phyloP scores from a whole-genome alignment of 2,797 vertebrate species.

The Malurus splendens region DNA sequence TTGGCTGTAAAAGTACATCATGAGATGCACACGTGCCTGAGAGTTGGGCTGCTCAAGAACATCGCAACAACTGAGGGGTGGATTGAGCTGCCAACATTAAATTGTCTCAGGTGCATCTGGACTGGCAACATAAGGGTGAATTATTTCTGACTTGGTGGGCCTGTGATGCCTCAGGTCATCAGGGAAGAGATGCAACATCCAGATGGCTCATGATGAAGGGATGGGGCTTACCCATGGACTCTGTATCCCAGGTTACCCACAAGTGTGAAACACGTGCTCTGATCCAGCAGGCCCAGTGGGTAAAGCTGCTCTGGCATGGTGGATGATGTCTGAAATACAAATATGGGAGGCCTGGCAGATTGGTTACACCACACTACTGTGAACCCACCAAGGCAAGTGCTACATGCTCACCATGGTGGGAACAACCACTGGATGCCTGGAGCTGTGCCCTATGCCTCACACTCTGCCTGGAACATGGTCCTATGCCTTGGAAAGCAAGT shows the following conservation, averaged over 20 bases:
- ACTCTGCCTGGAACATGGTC: neutral
- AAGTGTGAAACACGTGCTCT: neutral
- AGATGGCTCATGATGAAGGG: neutral
- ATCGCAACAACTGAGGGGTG: fast-evolving
- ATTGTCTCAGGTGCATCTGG: neutral
- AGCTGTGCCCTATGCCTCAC: neutral
- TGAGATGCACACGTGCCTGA: neutral
- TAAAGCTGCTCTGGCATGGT: neutral
- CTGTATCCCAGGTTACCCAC: neutral
- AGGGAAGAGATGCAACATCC: neutral
- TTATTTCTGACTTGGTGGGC: neutral
- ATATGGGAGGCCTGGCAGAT: neutral
- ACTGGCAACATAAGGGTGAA: neutral
- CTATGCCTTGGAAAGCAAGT: neutral
- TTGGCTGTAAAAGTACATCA: neutral
- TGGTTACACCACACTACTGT: neutral
- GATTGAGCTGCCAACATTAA: neutral
- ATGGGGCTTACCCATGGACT: neutral
- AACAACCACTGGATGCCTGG: neutral
- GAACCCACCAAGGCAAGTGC: neutral
- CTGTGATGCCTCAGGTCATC: neutral
- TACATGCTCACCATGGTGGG: too few relatives aligned
- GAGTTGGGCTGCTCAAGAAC: neutral
- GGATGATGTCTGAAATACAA: fast-evolving
- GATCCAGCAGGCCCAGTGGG: neutral